Conservation (phyloP, 2,113 vertebrate genomes). For the Lamprologus lemairii region DNA sequence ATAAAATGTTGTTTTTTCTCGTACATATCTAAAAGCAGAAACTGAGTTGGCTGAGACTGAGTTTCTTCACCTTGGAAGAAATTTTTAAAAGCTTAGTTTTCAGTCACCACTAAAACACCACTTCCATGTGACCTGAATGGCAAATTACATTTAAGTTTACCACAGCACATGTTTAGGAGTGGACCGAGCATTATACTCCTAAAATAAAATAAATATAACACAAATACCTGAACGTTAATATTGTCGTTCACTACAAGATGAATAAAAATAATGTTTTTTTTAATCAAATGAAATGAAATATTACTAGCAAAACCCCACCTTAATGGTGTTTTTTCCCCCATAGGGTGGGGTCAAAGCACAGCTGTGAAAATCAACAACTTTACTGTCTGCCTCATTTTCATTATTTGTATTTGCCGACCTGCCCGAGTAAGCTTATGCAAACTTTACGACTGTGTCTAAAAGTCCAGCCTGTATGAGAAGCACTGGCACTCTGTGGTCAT, state of each 20-base stretch:
- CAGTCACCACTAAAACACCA: fast-evolving
- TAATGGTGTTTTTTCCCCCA: fast-evolving
- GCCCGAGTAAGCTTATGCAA: neutral
- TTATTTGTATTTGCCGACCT: neutral
- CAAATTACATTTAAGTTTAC: neutral
- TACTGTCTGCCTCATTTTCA: neutral
- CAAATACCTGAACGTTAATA: neutral
- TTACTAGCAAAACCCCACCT: neutral
- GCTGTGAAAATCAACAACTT: neutral
- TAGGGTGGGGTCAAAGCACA: neutral
- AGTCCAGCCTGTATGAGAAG: neutral
- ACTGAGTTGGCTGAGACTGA: fast-evolving
- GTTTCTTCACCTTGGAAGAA: fast-evolving
- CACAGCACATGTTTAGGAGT: neutral
- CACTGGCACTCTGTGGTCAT: neutral
- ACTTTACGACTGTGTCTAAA: neutral
- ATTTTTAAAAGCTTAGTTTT: neutral
- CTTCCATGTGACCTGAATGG: neutral
- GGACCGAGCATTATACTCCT: fast-evolving
- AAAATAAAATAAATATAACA: neutral
- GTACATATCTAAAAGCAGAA: neutral
- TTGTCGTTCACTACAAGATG: neutral
- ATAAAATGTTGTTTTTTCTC: neutral
- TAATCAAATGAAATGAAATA: fast-evolving
- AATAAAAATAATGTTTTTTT: fast-evolving